Base-by-base conservation (phyloP, 2,797 vertebrate species). In the Etheostoma nigrum region DNA sequence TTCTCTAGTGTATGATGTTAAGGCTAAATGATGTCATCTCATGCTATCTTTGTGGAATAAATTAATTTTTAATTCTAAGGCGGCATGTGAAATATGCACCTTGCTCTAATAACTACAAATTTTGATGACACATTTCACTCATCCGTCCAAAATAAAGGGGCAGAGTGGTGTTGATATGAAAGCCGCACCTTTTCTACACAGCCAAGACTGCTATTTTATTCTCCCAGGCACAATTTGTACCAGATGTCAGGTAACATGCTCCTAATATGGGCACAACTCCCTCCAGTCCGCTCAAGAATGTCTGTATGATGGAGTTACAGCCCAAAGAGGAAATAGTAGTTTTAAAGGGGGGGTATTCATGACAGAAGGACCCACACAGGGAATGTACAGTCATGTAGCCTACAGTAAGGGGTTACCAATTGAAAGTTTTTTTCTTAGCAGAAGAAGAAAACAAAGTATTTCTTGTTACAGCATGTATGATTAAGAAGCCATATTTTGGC, bases 211-310 rank as follows among this genome's bases (percentile, higher is more conserved):
- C 40, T 51, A 23, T 79, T 78, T 69, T 66, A 68, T 72, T 53
- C 72, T 78, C 70, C 13, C 27, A 25, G 4, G 40, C 63, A 3
- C 16, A 2, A 64, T 72, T 81, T 83, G 58, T 79, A 61, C 83
- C 73, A 85, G 69, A 84, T 89, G 88, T 92, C 91, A 91, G 89
- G 86, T 93, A 88, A 63, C 79, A 18, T 77, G 77, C 69, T 91
- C 93, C 94, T 93, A 92, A 92, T 93, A 93, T 90, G 93, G 93
- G 60, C 82, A 87, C 71, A 89, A 89, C 73, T 85, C 78, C 74
- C 76, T 86, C 74, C 74, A 86, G 67, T 78, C 69, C 58, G 76
- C 78, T 82, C 72, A 91, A 89, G 85, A 93, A 91, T 89, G 86
- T 74, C 74, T 82, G 64, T 58, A 66, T 63, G 61, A 49, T 81